Conservation (phyloP, 2,797 vertebrate species). For the Chelidonichthys spinosus region DNA sequence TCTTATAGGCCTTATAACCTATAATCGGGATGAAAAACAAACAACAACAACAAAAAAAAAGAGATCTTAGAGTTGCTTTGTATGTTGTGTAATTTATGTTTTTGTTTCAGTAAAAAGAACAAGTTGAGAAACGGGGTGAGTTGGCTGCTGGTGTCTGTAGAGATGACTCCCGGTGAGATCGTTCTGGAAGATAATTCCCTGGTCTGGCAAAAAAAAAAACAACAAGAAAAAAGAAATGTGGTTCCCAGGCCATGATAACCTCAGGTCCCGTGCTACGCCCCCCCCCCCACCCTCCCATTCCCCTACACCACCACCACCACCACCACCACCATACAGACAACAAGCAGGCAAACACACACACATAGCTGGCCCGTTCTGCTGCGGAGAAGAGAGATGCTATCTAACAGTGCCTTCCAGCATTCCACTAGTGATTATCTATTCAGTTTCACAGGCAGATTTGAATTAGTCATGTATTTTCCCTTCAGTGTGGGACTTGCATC, state of each 20-base stretch:
- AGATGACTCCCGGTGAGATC: slow-evolving; percentile 74
- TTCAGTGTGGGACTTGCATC: slow-evolving; percentile 69
- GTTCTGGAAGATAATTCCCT: slow-evolving; percentile 65
- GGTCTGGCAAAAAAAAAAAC: slow-evolving; percentile 66
- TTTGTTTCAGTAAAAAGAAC: slow-evolving; percentile 75
- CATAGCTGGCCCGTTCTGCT: slow-evolving; percentile 79
- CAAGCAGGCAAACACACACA: slow-evolving; percentile 52
- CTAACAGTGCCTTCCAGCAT: slow-evolving; percentile 86
- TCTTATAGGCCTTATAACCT: slow-evolving; percentile 79
- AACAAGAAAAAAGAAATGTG: slow-evolving; percentile 68
- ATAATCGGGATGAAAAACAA: slow-evolving; percentile 46
- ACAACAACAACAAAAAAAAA: slow-evolving; percentile 31
- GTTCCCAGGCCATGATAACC: slow-evolving; percentile 81
- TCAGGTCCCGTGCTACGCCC: slow-evolving; percentile 76
- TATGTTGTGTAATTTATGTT: slow-evolving; percentile 81
- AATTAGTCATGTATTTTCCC: slow-evolving; percentile 81
- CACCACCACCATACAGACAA: slow-evolving; percentile 49
- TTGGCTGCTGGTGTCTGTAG: slow-evolving; percentile 78
- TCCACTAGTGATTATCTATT: slow-evolving; percentile 85
- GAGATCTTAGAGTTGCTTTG: slow-evolving; percentile 77
- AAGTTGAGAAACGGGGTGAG: slow-evolving; percentile 72
- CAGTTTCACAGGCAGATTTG: slow-evolving; percentile 82
- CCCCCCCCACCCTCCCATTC: background rate
- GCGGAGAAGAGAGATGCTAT: slow-evolving; percentile 83
- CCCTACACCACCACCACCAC: slow-evolving; percentile 37